These are phyloP conservation scores for Castor canadensis DNA, from an alignment of 2,113 vertebrate species.

Conservation along the genomic window DNA sequence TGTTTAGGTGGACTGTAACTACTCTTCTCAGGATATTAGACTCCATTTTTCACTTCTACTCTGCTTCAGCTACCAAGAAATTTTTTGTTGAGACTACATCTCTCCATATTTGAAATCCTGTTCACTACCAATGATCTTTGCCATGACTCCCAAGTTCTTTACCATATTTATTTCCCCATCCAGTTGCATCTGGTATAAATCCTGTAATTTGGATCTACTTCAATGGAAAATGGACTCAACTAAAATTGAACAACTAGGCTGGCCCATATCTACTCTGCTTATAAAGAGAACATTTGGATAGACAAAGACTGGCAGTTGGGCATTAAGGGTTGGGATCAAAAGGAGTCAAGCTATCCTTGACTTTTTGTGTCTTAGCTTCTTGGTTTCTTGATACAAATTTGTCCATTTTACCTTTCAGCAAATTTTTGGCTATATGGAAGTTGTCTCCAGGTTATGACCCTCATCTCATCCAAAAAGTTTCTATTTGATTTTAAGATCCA, in stretches of 20 bases:
- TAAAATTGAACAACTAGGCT: not conserved
- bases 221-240: not conserved
- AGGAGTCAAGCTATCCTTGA: not conserved
- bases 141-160: not conserved
- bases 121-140: not conserved
- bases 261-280: accelerated
- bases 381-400: not conserved
- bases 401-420: not conserved
- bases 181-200: not conserved
- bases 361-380: not conserved
- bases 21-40: not conserved
- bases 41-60: not conserved
- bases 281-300: accelerated
- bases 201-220: not conserved
- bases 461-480: not conserved
- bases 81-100: not conserved
- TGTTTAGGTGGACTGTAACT: too few species aligned
- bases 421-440: not conserved
- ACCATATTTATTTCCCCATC: not conserved
- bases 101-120: not conserved
- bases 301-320: not conserved
- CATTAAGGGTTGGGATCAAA: not conserved
- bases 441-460: not conserved
- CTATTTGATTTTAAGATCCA: not conserved
- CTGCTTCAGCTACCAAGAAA: not conserved